Percentiles rank a stretch among this genome's conserved stretches.
Conservation (phyloP, 2,797 vertebrate genomes). For the Scyliorhinus canicula region DNA sequence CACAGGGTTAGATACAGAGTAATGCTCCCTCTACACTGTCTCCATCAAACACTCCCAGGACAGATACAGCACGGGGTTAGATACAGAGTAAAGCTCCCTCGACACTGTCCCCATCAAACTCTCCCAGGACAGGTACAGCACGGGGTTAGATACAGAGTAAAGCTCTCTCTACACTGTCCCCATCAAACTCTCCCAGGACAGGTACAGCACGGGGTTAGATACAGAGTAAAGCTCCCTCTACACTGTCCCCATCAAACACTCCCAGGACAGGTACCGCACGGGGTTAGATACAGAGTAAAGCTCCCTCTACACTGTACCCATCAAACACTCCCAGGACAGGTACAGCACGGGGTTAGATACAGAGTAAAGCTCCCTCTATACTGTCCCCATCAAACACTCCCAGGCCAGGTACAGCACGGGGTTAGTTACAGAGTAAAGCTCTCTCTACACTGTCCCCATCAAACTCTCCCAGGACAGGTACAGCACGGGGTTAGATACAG, state of each 20-base stretch:
- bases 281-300: neutral
- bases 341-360: neutral
- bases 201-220: neutral
- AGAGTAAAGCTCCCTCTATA: neutral
- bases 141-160: neutral
- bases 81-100: neutral
- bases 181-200: constrained; percentile 5
- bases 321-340: neutral
- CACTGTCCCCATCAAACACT: neutral
- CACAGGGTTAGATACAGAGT: neutral
- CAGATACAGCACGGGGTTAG: neutral
- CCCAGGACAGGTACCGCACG: neutral
- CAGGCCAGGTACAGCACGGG: neutral
- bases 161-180: neutral
- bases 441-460: neutral
- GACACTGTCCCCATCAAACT: neutral
- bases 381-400: neutral
- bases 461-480: too few relatives aligned
- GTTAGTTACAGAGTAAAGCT: neutral
- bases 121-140: neutral
- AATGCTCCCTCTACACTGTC: neutral
- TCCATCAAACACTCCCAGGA: neutral
- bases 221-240: neutral
- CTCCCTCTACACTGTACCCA: neutral
- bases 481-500: too few relatives aligned